A percentile compares a stretch with the other conserved stretches of the same genome.
Evolutionary conservation across 2,113 vertebrate species (phyloP).

Genomic region (Oncorhynchus gorbuscha): DNA sequence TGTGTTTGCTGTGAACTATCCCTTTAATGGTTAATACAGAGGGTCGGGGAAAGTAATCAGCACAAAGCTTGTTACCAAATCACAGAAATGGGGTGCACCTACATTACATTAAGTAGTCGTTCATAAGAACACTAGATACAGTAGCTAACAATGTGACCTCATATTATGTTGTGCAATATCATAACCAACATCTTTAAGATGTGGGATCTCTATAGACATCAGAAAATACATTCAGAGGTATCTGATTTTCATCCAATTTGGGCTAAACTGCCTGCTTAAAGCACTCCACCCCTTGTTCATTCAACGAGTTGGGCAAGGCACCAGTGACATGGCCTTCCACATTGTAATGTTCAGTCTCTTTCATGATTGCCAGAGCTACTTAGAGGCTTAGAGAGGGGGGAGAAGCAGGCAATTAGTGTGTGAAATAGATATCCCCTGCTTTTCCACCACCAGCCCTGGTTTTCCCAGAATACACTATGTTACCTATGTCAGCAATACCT

Average conservation of each 20-base stretch:
- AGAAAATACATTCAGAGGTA: neutral
- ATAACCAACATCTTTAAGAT: neutral
- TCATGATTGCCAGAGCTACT: slow-evolving; percentile 51
- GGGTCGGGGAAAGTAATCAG: neutral
- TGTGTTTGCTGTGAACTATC: no score
- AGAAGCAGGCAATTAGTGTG: slow-evolving; percentile 48
- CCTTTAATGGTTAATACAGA: no score
- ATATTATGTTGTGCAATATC: neutral
- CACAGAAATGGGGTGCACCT: neutral
- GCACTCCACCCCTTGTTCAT: neutral
- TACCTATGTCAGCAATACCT: slow-evolving; percentile 50
- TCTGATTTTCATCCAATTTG: neutral
- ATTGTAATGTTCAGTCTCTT: slow-evolving; percentile 40
- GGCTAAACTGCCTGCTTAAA: neutral
- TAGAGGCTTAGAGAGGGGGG: slow-evolving; percentile 38
- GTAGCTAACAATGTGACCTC: neutral
- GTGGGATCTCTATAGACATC: slow-evolving; percentile 19
- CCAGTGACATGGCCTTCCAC: slow-evolving; percentile 24
- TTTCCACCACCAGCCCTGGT: slow-evolving; percentile 20
- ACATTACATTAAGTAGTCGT: neutral
- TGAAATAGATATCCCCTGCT: slow-evolving; percentile 62
- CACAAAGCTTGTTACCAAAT: neutral
- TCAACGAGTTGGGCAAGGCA: slow-evolving; percentile 8
- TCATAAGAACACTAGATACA: neutral
- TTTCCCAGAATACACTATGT: slow-evolving; percentile 54